These are phyloP conservation scores for Alloscopus bannaensis DNA, from an alignment of 2,888 invertebrate species.

Conservation along the genomic window DNA sequence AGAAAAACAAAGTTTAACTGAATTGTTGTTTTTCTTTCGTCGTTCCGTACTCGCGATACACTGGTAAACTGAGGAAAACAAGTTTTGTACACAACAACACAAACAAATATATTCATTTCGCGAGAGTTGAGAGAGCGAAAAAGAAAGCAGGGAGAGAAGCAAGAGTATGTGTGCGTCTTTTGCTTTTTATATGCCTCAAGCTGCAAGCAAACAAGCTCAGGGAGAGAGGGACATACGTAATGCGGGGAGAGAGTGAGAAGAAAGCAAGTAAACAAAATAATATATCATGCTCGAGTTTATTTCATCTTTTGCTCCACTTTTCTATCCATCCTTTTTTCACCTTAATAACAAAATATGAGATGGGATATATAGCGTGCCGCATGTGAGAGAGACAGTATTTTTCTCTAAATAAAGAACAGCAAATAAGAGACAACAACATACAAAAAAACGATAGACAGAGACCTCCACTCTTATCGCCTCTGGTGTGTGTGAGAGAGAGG, in stretches of 20 bases:
- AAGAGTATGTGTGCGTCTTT: too few species aligned
- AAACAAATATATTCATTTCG: too few species aligned
- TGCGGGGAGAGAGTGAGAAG: constrained; percentile 18
- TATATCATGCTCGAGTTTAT: constrained; percentile 55
- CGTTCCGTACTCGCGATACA: too few species aligned
- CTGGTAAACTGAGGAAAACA: too few species aligned
- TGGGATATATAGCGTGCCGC: not conserved
- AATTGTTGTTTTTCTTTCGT: too few species aligned
- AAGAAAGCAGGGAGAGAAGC: too few species aligned
- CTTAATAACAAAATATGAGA: not conserved
- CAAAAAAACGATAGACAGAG: constrained; percentile 25
- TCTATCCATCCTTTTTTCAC: not conserved
- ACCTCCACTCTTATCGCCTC: constrained; percentile 30
- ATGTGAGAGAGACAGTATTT: not conserved
- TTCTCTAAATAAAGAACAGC: constrained; percentile 22
- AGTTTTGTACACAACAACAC: too few species aligned
- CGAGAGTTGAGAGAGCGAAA: too few species aligned
- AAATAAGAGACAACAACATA: constrained; percentile 32
- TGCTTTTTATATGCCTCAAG: too few species aligned
- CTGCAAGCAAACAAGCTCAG: constrained; percentile 26
- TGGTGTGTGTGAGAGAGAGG: too few species aligned
- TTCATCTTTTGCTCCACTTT: constrained; percentile 35
- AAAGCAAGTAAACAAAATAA: constrained; percentile 61
- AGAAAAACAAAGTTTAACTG: too few species aligned
- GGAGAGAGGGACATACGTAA: constrained; percentile 20